phyloP scores from a whole-genome alignment of 2,888 invertebrate species.

The Microctonus hyperodae region DNA sequence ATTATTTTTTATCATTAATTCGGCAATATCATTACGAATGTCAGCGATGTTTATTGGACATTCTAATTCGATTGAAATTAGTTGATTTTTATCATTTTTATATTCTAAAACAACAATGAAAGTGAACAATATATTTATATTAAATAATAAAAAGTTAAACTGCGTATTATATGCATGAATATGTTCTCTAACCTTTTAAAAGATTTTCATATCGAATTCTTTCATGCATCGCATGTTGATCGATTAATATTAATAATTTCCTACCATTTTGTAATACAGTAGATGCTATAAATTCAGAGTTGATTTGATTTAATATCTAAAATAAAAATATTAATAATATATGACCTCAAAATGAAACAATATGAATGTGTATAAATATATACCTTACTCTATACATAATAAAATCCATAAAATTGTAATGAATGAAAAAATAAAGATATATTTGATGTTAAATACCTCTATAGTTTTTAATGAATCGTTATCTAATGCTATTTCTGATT shows the following conservation, averaged over 20 bases:
- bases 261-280: conserved; percentile 58
- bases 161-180: conserved; percentile 1
- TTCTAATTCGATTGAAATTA: conserved; percentile 45
- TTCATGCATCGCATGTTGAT: conserved; percentile 91
- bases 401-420: conserved; percentile 3
- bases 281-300: conserved; percentile 76
- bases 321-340: conserved; percentile 19
- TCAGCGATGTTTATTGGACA: conserved; percentile 48
- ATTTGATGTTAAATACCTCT: conserved; percentile 35
- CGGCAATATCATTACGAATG: conserved; percentile 39
- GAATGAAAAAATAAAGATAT: neutral
- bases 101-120: conserved; percentile 62
- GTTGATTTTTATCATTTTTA: conserved; percentile 53
- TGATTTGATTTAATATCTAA: conserved; percentile 77
- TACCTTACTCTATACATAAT: conserved; percentile 1
- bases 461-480: conserved; percentile 42
- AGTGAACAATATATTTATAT: neutral
- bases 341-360: neutral
- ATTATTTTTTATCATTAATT: conserved; percentile 42
- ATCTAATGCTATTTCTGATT: conserved; percentile 45
- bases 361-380: neutral
- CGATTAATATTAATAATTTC: conserved; percentile 73
- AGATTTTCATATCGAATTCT: conserved; percentile 79
- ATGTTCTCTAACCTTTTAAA: conserved; percentile 31
- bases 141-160: conserved; percentile 16